These are phyloP conservation scores for Ostrea edulis DNA, from an alignment of 1,140 invertebrate genomes.

Conservation along the genomic window DNA sequence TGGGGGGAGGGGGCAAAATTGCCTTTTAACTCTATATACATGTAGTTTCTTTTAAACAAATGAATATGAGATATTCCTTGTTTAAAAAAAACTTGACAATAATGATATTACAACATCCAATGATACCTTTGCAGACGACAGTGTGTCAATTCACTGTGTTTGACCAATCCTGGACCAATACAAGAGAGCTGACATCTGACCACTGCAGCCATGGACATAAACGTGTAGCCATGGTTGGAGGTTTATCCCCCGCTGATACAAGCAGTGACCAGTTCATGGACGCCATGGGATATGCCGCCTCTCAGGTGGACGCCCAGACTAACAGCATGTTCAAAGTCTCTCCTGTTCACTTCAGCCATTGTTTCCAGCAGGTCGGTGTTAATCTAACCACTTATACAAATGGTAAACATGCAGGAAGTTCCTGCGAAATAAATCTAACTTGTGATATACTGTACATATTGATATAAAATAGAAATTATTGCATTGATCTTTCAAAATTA, in stretches of 20 bases:
- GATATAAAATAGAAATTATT: too few relatives aligned
- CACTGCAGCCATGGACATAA: not conserved
- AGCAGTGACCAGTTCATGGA: not conserved
- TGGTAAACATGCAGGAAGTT: too few relatives aligned
- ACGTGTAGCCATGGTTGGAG: not conserved
- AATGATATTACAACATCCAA: not conserved
- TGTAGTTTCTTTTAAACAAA: not conserved
- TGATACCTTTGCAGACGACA: not conserved
- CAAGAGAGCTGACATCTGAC: not conserved
- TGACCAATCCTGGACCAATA: slow-evolving; percentile 12
- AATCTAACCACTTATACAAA: not conserved
- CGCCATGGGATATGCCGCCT: not conserved
- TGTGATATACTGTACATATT: too few relatives aligned
- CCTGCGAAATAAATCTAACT: too few relatives aligned
- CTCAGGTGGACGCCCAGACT: not conserved
- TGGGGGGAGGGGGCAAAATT: too few relatives aligned
- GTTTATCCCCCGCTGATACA: not conserved
- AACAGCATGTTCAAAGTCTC: not conserved
- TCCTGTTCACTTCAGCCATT: slow-evolving; percentile 22
- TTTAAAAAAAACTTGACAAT: too few relatives aligned
- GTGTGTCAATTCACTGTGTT: not conserved
- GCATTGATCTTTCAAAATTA: too few relatives aligned
- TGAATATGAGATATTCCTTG: not conserved
- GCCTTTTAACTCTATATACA: not conserved
- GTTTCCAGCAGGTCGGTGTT: slow-evolving; percentile 25